These are phyloP conservation scores for Progne subis DNA, from an alignment of 2,113 vertebrate genomes.

Conservation along the genomic window DNA sequence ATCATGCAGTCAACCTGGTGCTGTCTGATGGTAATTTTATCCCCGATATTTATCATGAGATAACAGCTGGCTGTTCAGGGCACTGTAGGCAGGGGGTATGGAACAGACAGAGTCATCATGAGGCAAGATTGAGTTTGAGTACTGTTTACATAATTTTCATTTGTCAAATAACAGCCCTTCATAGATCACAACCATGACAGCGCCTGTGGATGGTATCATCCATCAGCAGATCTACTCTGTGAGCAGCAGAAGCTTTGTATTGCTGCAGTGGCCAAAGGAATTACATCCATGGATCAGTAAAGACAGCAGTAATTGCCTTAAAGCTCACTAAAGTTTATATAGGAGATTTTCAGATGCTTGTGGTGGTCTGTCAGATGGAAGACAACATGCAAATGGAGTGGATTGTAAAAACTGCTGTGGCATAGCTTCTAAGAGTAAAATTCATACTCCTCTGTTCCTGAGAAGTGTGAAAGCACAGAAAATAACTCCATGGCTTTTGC, in stretches of 20 bases:
- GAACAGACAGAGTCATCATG: slow-evolving; percentile 33
- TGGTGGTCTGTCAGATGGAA: not conserved
- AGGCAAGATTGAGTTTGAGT: slow-evolving; percentile 42
- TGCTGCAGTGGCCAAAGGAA: slow-evolving; percentile 11
- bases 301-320: slow-evolving; percentile 20
- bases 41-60: slow-evolving; percentile 1
- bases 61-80: slow-evolving; percentile 43
- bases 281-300: slow-evolving; percentile 19
- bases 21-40: slow-evolving; percentile 39
- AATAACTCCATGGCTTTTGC: not conserved
- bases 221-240: slow-evolving; percentile 35
- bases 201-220: slow-evolving; percentile 29
- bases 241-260: slow-evolving; percentile 17
- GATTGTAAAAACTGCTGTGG: not conserved
- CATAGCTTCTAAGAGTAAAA: not conserved
- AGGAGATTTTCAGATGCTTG: not conserved
- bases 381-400: not conserved
- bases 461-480: not conserved
- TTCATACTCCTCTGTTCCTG: not conserved
- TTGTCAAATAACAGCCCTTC: slow-evolving; percentile 49
- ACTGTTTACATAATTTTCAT: slow-evolving; percentile 59
- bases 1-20: not conserved
- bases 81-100: not conserved
- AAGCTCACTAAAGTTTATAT: not conserved
- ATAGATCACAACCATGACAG: slow-evolving; percentile 39